Evolutionary conservation across 2,888 invertebrate genomes (phyloP).

Genomic region (Scrobipalpa costella): DNA sequence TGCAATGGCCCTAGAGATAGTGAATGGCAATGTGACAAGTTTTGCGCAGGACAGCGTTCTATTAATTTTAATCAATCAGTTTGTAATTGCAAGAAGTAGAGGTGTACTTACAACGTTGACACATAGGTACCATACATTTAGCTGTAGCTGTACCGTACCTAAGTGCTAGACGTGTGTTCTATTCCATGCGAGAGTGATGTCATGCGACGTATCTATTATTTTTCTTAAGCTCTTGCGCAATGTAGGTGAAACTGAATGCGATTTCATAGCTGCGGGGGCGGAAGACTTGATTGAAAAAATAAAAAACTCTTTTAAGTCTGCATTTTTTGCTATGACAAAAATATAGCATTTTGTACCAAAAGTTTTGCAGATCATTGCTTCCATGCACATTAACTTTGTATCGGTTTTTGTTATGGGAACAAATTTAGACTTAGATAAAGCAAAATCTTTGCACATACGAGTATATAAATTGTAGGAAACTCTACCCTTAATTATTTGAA

Average conservation of each 20-base stretch:
- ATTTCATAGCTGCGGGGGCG: slow-evolving; percentile 58
- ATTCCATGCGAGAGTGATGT: slow-evolving; percentile 74
- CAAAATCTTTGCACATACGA: not conserved
- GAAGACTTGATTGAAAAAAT: slow-evolving; percentile 19
- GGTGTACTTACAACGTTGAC: not conserved
- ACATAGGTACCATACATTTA: too few species aligned
- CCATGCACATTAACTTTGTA: too few species aligned
- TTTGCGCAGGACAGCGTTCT: not conserved
- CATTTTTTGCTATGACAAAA: too few species aligned
- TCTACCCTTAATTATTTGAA: slow-evolving; percentile 2
- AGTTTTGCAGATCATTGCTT: too few species aligned
- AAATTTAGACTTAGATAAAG: too few species aligned
- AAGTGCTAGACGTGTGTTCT: slow-evolving; percentile 71
- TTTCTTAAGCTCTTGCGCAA: slow-evolving; percentile 54
- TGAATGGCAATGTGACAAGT: slow-evolving; percentile 10
- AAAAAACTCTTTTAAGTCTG: too few species aligned
- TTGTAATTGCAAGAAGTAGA: not conserved
- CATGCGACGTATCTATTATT: slow-evolving; percentile 64
- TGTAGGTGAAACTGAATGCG: slow-evolving; percentile 47
- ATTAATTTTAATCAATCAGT: not conserved
- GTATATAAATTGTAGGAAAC: not conserved
- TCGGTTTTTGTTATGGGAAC: too few species aligned
- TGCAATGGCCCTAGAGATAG: not conserved
- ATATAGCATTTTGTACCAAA: too few species aligned
- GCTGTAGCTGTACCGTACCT: not conserved